Base-by-base conservation (phyloP, 2,888 invertebrate genomes). In the Drosophila bunnanda region DNA sequence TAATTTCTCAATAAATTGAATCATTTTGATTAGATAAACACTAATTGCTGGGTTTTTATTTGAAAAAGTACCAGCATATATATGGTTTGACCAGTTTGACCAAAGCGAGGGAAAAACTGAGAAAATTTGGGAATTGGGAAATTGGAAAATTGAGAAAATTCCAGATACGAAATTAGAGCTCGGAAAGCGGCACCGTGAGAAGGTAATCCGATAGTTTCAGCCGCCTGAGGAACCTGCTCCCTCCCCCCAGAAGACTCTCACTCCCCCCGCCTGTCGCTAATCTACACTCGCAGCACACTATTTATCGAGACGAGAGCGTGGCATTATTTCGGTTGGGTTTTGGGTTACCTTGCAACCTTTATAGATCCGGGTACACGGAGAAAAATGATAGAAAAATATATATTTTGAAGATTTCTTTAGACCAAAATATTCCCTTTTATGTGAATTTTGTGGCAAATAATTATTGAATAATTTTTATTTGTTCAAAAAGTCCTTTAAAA, bases 261-360 rank as follows among this genome's bases (percentile, higher is more conserved):
- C 28, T 61, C 8, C 15, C 15, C 60, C 36, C 12, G 2, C 12
- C 32, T 32, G 32, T 20, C 67, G 68, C 54, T 39, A 67, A 67
- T 54, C 68, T 46, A 52, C 50, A 52, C 48, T 25, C 50, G 77
- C 64, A 2, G 12, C 52, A 57, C 34, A 39, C 75, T 69, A 75
- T 69, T 79, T 79, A 81, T 79, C 60, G 76, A 72, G 58, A 48
- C 48, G 69, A 67, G 69, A 69, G 73, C 75, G 67, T 59, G 59
- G 56, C 59, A 55, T 59, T 59, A 55, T 13, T 60, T 17, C 13
- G 59, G 13, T 13, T 41, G 55, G 62, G 77, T 84, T 70, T 84
- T 82, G 82, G 64, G 68, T 72, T 82, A 78, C 80, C 74, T 17
- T 22, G n/a, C 20, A 50, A 34, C 15, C 50, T 34, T 12, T 39